phyloP scores from a whole-genome alignment of 1,140 invertebrate genomes.

The Gryon sp. region DNA sequence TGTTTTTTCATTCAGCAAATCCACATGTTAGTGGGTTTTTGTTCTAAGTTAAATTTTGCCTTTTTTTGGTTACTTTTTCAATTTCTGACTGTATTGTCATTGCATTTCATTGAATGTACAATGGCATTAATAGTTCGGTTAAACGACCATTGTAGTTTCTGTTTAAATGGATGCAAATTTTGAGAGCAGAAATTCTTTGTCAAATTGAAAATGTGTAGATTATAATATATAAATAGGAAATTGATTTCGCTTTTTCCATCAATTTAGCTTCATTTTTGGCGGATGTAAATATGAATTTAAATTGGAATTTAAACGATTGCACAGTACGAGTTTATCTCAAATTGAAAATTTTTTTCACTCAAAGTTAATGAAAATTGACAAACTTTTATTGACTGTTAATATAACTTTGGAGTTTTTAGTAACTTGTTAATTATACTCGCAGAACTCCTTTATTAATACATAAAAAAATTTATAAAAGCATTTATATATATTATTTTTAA shows the following conservation, averaged over 20 bases:
- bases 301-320: conserved; percentile 6
- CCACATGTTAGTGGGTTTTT: conserved; percentile 10
- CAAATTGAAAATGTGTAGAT: no score
- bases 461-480: no score
- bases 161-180: conserved; percentile 11
- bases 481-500: no score
- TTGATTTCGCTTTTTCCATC: conserved; percentile 3
- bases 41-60: background rate
- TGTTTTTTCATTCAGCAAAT: conserved; percentile 33
- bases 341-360: background rate
- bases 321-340: background rate
- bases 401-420: no score
- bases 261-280: conserved; percentile 6
- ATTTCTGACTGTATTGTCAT: conserved; percentile 16
- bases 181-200: no score
- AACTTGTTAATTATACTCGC: no score
- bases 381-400: no score
- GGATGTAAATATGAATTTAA: conserved; percentile 22
- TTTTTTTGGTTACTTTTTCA: background rate
- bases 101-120: conserved; percentile 1
- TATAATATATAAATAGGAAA: no score
- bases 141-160: conserved; percentile 20
- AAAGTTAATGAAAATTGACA: background rate
- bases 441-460: no score
- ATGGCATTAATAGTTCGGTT: conserved; percentile 29